phyloP scores from a whole-genome alignment of 2,113 vertebrate species.

The Urocynchramus pylzowi region DNA sequence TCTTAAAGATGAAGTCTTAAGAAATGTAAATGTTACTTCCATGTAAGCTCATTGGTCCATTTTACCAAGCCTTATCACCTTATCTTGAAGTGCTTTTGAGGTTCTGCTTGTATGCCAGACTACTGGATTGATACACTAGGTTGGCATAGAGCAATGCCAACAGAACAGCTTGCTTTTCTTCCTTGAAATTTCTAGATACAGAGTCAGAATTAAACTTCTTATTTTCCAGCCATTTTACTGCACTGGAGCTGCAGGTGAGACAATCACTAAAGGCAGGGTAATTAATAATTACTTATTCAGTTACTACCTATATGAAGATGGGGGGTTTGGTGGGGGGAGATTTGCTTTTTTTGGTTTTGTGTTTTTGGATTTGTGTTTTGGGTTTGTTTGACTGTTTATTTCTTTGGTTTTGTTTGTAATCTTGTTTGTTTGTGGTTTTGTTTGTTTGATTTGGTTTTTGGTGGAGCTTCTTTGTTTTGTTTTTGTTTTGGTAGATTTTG shows the following conservation, averaged over 20 bases:
- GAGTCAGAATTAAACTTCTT: background rate
- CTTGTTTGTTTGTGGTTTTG: background rate
- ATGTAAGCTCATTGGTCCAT: background rate
- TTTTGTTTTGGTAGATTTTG: background rate
- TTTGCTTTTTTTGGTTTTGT: no score
- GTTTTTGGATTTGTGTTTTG: fast-evolving
- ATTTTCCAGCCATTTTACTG: background rate
- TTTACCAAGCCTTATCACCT: background rate
- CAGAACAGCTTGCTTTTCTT: background rate
- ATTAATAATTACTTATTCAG: background rate
- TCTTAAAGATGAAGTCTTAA: background rate
- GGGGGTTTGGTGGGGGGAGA: fast-evolving
- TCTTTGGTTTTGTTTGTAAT: background rate
- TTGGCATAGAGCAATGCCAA: background rate
- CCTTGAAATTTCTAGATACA: background rate
- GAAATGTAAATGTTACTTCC: background rate
- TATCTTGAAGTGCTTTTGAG: background rate
- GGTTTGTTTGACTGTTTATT: background rate
- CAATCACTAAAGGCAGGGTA: background rate
- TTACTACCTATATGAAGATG: background rate
- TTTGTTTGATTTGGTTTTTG: background rate
- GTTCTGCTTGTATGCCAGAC: background rate
- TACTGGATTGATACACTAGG: background rate
- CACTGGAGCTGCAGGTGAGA: background rate
- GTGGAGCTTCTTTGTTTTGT: background rate